Base-by-base conservation (phyloP, 2,888 invertebrate genomes). In the Ephialtes manifestator region DNA sequence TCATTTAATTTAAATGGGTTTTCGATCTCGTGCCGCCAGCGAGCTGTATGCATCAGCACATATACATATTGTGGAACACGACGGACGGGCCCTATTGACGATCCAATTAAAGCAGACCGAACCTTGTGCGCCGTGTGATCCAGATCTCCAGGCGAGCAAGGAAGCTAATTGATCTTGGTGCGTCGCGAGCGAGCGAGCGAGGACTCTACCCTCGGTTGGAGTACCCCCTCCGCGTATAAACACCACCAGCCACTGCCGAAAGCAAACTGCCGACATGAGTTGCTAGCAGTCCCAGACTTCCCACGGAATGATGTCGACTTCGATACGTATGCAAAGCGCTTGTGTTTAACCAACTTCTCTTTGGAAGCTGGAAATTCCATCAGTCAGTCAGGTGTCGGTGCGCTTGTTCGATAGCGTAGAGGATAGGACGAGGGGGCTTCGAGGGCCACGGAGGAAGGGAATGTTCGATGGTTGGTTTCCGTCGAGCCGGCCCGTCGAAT, bases 321-420 rank as follows among this genome's bases (percentile, higher is more conserved):
- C 90, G 89, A 92, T 92, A 90, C 90, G 90, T 92, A 93, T 93
- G 93, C 92, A 93, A 93, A 93, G 91, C 91, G 91, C 91, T 91
- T 88, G 91, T 90, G 90, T 93, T 92, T 91, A 91, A 90, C 90
- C 91, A 92, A 93, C 92, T 93, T 93, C 92, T 91, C 91, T 90
- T 81, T 84, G 90, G 89, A 75, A 86, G 70, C 79, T 79, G 79
- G 91, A 93, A 94, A 93, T 94, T 94, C 93, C 92, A 94, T 94
- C 93, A 94, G 93, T 91, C 90, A 86, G 90, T 65, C 20, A 39
- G 65, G 65, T 65, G 86, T 87, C 71, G 76, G 81, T 63, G 74
- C 35, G 83, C 74, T 53, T 67, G 48, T 81, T 68, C 81, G 83
- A 60, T 74, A 75, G 78, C 74, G 77, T 78, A 70, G 75, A 55